Base-by-base conservation (phyloP, 2,888 invertebrate species). In the Scaptomyza polygonia region DNA sequence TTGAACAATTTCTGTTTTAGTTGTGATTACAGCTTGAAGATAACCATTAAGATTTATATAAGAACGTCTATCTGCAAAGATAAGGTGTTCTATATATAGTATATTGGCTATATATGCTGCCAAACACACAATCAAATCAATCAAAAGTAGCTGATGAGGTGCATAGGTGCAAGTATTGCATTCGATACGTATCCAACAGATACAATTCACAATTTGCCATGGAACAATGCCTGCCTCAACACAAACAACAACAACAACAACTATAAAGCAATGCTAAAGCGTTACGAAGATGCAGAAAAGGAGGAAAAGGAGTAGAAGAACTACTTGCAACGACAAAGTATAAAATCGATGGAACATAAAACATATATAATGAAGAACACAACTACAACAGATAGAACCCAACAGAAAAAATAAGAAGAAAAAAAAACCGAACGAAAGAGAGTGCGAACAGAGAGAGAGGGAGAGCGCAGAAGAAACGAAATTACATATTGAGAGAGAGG, bases 321-420 rank as follows among this genome's bases (percentile, higher is more conserved):
- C 86, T 85, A 85, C 85, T 83, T 87, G 83, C 88, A 87, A 82
- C 88, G 87, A 84, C 83, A 82, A 85, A 87, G 88, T 72, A 77
- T 79, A 82, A 87, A 87, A 82, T 82, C 82, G 82, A 82, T 82
- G 82, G 75, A 86, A 77, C 79, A 72, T 74, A 79, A 82, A 77
- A 80, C 69, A 75, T 14, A 36, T 36, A 36, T 80, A 84, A 80
- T 80, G 72, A 83, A 79, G 77, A 69, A 73, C 21, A 79, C 64
- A 70, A 67, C 64, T 69, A 70, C 59, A 56, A 53, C 55, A 74
- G 55, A 62, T 54, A 59, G 61, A 49, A 18, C 34, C 67, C 21
- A 64, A 57, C 64, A 39, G 14, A 52, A 61, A 42, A 52, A 43
- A 51, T 2, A 25, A 25, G n/a, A n/a, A n/a, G n/a, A 34, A 16